Percentiles rank a stretch among this genome's conserved stretches.
These are phyloP conservation scores for Apeltes quadracus DNA, from an alignment of 2,113 vertebrate species.

Conservation along the genomic window DNA sequence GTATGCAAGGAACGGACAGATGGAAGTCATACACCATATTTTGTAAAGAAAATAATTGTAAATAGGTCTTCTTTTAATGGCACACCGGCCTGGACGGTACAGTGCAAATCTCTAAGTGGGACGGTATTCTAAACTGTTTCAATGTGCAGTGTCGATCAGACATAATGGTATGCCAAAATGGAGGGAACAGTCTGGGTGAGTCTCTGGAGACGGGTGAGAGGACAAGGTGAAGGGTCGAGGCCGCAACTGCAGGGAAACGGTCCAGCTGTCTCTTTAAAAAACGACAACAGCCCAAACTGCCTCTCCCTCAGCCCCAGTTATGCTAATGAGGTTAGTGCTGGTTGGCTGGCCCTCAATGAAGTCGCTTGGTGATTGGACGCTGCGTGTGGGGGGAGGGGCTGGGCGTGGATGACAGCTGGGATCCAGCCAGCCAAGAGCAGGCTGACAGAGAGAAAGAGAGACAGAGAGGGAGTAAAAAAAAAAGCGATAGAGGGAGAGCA, in stretches of 20 bases:
- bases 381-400: constrained; percentile 70
- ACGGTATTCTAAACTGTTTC: constrained; percentile 1
- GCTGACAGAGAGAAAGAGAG: constrained; percentile 77
- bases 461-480: constrained; percentile 73
- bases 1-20: not conserved
- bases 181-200: constrained; percentile 69
- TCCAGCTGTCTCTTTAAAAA: constrained; percentile 85
- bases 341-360: constrained; percentile 75
- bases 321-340: constrained; percentile 82
- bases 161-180: constrained; percentile 66
- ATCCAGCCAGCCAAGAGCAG: constrained; percentile 80
- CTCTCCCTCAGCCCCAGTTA: constrained; percentile 58
- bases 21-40: not conserved
- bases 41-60: not conserved
- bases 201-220: constrained; percentile 65
- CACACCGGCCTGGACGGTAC: not conserved
- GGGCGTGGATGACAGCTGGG: constrained; percentile 84
- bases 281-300: constrained; percentile 76
- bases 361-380: constrained; percentile 71
- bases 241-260: constrained; percentile 66
- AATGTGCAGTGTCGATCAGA: constrained; percentile 39
- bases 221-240: constrained; percentile 75
- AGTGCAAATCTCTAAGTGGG: not conserved
- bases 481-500: constrained; percentile 37
- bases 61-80: not conserved